These are phyloP conservation scores for Allobates femoralis DNA, from an alignment of 2,797 vertebrate genomes.

Conservation along the genomic window DNA sequence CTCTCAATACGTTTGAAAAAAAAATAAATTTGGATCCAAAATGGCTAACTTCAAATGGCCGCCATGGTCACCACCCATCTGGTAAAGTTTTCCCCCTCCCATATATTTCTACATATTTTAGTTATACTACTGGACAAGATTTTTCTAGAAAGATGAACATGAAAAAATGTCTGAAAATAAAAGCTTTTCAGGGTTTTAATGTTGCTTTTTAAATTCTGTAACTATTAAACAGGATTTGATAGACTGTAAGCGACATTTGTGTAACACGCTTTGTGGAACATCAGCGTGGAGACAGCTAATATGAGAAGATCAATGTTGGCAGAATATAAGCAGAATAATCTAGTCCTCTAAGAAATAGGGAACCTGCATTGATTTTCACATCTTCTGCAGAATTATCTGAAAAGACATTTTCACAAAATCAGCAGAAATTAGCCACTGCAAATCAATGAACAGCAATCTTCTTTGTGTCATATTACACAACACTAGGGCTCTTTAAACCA, in stretches of 20 bases:
- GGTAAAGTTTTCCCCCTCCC: too few species aligned
- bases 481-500: conserved; percentile 15
- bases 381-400: conserved; percentile 56
- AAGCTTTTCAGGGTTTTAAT: conserved; percentile 25
- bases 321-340: conserved; percentile 60
- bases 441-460: conserved; percentile 57
- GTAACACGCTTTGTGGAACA: conserved; percentile 55
- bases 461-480: conserved; percentile 42
- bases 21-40: too few species aligned
- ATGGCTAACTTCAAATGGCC: too few species aligned
- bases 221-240: conserved; percentile 57
- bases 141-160: conserved; percentile 1
- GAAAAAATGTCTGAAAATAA: conserved; percentile 3
- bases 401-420: conserved; percentile 57
- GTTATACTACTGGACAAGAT: background rate
- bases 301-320: conserved; percentile 62
- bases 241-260: conserved; percentile 53
- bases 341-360: conserved; percentile 53
- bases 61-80: too few species aligned
- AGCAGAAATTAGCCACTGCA: conserved; percentile 49
- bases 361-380: conserved; percentile 61
- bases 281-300: conserved; percentile 53
- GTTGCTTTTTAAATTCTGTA: conserved; percentile 43
- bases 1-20: too few species aligned
- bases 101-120: background rate